These are phyloP conservation scores for Sipha flava DNA, from an alignment of 1,140 invertebrate genomes.

Conservation along the genomic window DNA sequence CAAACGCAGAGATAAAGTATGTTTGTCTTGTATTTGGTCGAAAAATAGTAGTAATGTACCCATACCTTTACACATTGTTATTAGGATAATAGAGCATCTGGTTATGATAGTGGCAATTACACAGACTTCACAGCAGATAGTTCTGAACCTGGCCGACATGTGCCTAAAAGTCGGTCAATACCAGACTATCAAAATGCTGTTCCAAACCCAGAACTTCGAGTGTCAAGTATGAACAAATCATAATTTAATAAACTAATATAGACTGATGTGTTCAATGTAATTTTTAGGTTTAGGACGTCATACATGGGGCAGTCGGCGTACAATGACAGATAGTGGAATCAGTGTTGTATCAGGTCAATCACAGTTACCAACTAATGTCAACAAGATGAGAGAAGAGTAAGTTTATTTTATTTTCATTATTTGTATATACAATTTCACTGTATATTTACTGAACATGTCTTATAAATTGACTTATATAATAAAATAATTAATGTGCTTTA, in stretches of 20 bases:
- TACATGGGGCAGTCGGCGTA: constrained; percentile 57
- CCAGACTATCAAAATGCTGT: not conserved
- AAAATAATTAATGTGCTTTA: not conserved
- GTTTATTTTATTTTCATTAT: not conserved
- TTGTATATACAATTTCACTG: not conserved
- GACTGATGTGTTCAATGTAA: not conserved
- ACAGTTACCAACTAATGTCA: constrained; percentile 49
- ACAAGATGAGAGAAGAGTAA: constrained; percentile 42
- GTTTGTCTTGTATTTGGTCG: not conserved
- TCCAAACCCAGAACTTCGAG: not conserved
- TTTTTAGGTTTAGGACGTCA: constrained; percentile 35
- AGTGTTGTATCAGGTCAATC: constrained; percentile 56
- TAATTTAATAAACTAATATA: not conserved
- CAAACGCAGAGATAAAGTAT: constrained; percentile 23
- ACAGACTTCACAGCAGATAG: constrained; percentile 22
- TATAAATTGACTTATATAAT: not conserved
- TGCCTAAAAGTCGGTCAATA: constrained; percentile 12
- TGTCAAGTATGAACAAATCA: not conserved
- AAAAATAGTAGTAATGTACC: not conserved
- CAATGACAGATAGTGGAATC: constrained; percentile 69
- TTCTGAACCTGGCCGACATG: constrained; percentile 3
- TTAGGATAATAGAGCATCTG: constrained; percentile 4
- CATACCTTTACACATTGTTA: not conserved
- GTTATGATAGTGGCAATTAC: constrained; percentile 18
- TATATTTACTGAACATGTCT: not conserved